Evolutionary conservation across 2,113 vertebrate genomes (phyloP).

Genomic region (Rafetus swinhoei): DNA sequence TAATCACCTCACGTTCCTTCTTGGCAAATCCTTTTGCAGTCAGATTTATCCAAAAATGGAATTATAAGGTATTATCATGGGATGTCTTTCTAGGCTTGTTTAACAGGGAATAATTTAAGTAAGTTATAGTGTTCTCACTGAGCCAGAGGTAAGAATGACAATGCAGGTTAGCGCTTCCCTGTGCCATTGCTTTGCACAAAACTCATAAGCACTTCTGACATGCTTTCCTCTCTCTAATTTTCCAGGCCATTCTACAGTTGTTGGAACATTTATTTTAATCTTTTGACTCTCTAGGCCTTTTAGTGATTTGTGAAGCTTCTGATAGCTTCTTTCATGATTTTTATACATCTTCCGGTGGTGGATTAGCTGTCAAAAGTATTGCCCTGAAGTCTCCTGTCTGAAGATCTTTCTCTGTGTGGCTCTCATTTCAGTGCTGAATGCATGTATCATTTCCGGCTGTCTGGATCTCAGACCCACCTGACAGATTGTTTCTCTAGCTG

Average conservation of each 20-base stretch:
- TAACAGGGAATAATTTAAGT: background rate
- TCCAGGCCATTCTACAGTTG: background rate
- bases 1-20: background rate
- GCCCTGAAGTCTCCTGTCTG: background rate
- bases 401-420: slow-evolving; percentile 40
- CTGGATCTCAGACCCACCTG: slow-evolving; percentile 36
- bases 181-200: slow-evolving; percentile 30
- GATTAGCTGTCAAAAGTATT: slow-evolving; percentile 9
- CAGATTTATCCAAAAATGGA: background rate
- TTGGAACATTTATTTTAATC: slow-evolving; percentile 27
- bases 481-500: slow-evolving; percentile 42
- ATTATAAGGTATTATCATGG: background rate
- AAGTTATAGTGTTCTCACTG: background rate
- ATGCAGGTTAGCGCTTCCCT: background rate
- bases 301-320: slow-evolving; percentile 19
- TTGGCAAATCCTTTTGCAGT: background rate
- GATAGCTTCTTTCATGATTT: slow-evolving; percentile 33
- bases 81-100: slow-evolving; percentile 11
- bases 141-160: slow-evolving; percentile 8
- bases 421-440: background rate
- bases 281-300: slow-evolving; percentile 19
- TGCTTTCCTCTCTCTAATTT: slow-evolving; percentile 22
- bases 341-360: background rate
- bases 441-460: background rate
- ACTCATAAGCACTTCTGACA: background rate